Percentiles rank a stretch among this genome's conserved stretches.
These are phyloP conservation scores for Mesitornis unicolor DNA, from an alignment of 2,113 vertebrate genomes.

Conservation along the genomic window DNA sequence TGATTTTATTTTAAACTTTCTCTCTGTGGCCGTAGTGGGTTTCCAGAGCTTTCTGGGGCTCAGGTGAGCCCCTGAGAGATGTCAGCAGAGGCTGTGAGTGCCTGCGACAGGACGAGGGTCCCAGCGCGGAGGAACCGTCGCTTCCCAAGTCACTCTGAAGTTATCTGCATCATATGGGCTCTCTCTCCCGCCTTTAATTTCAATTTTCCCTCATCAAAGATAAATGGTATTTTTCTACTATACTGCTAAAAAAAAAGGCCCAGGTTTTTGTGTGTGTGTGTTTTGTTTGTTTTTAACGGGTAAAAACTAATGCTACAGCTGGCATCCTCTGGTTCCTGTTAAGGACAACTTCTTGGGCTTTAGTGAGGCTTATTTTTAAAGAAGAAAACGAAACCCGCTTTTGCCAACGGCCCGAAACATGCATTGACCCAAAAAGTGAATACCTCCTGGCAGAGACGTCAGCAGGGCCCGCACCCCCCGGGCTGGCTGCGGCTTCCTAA, in stretches of 20 bases:
- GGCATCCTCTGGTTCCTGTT: background rate
- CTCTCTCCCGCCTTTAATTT: background rate
- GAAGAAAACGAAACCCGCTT: fast-evolving
- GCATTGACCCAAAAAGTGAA: fast-evolving
- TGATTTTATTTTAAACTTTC: no score
- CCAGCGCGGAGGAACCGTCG: fast-evolving
- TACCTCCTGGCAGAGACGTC: no score
- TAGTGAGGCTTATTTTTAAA: background rate
- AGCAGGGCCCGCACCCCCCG: no score
- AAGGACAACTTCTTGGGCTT: no score
- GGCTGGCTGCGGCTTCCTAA: no score
- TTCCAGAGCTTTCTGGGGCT: background rate
- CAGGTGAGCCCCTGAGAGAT: background rate
- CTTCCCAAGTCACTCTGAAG: background rate
- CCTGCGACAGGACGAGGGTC: fast-evolving
- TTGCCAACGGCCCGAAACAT: background rate
- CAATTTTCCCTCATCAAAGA: background rate
- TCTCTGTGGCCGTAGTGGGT: background rate
- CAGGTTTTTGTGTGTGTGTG: fast-evolving
- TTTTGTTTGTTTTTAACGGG: fast-evolving
- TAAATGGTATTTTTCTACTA: background rate
- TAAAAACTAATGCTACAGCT: background rate
- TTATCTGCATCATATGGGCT: fast-evolving
- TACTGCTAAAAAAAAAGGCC: background rate
- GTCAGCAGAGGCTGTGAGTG: background rate